Evolutionary conservation across 2,888 invertebrate genomes (phyloP).

Genomic region (Dryocosmus kuriphilus): DNA sequence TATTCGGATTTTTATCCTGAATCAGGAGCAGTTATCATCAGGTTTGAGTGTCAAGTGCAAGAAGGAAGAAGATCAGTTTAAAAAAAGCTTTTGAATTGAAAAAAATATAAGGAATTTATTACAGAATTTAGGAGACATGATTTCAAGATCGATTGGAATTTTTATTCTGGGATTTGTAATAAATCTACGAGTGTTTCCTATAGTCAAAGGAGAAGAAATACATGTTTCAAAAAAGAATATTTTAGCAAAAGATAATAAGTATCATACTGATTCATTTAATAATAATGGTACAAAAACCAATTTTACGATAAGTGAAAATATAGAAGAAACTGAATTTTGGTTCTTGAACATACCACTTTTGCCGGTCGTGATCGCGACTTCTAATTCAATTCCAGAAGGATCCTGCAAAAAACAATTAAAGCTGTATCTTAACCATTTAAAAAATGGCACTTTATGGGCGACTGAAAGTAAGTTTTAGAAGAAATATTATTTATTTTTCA

Average conservation of each 20-base stretch:
- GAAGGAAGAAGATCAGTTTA: too few species aligned
- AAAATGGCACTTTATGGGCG: too few species aligned
- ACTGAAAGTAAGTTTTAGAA: too few species aligned
- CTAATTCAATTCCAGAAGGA: conserved; percentile 60
- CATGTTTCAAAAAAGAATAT: not conserved
- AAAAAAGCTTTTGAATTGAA: too few species aligned
- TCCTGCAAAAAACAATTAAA: conserved; percentile 62
- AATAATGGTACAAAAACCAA: not conserved
- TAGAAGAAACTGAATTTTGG: too few species aligned
- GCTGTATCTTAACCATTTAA: conserved; percentile 60
- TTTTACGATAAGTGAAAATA: too few species aligned
- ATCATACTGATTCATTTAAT: not conserved
- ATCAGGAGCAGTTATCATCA: too few species aligned
- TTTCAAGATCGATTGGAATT: not conserved
- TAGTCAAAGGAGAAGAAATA: not conserved
- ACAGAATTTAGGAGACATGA: not conserved
- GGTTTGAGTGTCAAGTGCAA: too few species aligned
- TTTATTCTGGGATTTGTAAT: not conserved
- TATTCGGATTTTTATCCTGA: too few species aligned
- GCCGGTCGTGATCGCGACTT: conserved; percentile 61
- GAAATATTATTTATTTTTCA: too few species aligned
- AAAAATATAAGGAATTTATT: too few species aligned
- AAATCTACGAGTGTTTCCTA: not conserved
- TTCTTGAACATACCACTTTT: conserved; percentile 37
- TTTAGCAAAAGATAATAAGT: not conserved